Conservation (phyloP, 92 coral and sea anemone genomes). For the Virgularia gustaviana region DNA sequence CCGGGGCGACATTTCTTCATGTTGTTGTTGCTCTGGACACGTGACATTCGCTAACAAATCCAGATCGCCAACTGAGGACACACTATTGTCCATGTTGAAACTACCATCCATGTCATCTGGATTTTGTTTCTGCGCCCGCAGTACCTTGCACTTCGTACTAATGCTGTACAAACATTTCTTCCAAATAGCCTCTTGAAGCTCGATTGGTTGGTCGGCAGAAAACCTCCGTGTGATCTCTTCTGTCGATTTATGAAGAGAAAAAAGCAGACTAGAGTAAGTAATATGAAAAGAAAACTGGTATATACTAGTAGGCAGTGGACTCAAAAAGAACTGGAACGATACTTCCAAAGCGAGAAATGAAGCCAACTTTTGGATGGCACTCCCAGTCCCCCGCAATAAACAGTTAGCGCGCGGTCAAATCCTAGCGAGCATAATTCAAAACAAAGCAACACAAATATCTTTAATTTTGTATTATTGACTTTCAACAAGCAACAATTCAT, state of each 20-base stretch:
- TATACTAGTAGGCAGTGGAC: too few relatives aligned
- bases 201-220: constrained; percentile 34
- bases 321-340: too few relatives aligned
- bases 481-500: too few relatives aligned
- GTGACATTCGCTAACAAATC: constrained; percentile 31
- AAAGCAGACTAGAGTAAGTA: not conserved
- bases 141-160: constrained; percentile 62
- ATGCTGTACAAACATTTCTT: constrained; percentile 62
- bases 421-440: too few relatives aligned
- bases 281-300: not conserved
- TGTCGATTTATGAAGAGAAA: not conserved
- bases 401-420: too few relatives aligned
- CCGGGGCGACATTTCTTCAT: not conserved
- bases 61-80: constrained; percentile 5
- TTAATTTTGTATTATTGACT: too few relatives aligned
- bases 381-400: too few relatives aligned
- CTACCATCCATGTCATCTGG: constrained; percentile 15
- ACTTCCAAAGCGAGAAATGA: too few relatives aligned
- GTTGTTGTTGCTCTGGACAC: constrained; percentile 25
- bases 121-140: constrained; percentile 44
- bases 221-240: constrained; percentile 59
- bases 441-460: too few relatives aligned
- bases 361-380: too few relatives aligned
- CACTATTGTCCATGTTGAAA: not conserved
- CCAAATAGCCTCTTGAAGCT: constrained; percentile 54